phyloP scores from a whole-genome alignment of 2,797 vertebrate genomes.

The Darevskia nairensis region DNA sequence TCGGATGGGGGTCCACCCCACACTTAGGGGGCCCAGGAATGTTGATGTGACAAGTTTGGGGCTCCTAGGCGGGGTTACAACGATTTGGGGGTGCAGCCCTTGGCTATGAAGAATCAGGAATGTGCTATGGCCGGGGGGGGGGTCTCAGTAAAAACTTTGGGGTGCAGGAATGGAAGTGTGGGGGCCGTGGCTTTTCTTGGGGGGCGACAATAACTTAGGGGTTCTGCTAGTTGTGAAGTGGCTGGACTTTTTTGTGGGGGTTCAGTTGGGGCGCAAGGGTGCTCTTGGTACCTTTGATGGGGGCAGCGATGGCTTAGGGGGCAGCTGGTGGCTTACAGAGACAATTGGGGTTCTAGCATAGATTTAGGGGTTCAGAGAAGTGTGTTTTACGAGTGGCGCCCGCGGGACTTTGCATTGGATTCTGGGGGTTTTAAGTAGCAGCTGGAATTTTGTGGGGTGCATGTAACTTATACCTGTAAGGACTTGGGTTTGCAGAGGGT shows the following conservation, averaged over 20 bases:
- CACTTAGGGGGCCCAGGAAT: not conserved
- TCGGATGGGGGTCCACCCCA: not conserved
- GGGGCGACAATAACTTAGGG: not conserved
- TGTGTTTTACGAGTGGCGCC: too few species aligned
- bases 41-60: too few species aligned
- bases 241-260: not conserved
- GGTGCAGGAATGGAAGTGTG: not conserved
- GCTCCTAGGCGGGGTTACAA: too few species aligned
- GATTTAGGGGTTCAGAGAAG: not conserved
- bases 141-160: not conserved
- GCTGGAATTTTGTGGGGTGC: not conserved
- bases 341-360: not conserved
- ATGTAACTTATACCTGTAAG: not conserved
- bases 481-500: not conserved
- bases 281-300: not conserved
- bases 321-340: too few species aligned
- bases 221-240: too few species aligned
- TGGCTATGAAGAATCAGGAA: not conserved
- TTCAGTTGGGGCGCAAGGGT: not conserved
- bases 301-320: not conserved
- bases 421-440: not conserved
- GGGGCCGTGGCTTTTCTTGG: not conserved
- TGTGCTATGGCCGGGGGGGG: too few species aligned
- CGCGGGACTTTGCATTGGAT: not conserved
- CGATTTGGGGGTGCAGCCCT: not conserved